phyloP scores from a whole-genome alignment of 2,113 vertebrate genomes.

The Laterallus jamaicensis region DNA sequence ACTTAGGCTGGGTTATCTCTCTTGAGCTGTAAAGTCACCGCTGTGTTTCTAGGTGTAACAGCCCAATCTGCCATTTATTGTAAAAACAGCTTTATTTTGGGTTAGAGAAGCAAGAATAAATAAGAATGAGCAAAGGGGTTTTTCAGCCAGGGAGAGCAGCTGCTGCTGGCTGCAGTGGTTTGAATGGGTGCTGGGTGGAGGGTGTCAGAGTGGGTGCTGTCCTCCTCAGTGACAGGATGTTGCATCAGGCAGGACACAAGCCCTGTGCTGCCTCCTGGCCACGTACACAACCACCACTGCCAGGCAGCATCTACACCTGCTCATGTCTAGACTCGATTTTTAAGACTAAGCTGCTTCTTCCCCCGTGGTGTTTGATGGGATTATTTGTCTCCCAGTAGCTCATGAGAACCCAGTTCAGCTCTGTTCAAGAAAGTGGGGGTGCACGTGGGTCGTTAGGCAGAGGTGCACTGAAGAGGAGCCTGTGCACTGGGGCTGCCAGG shows the following conservation, averaged over 20 bases:
- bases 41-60: not conserved
- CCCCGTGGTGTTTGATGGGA: not conserved
- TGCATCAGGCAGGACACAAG: not conserved
- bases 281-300: accelerated
- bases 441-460: accelerated
- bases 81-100: not conserved
- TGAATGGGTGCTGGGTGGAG: not conserved
- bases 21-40: not conserved
- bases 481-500: not conserved
- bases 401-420: not conserved
- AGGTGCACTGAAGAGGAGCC: not conserved
- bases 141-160: not conserved
- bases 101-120: not conserved
- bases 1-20: not conserved
- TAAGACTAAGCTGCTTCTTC: not conserved
- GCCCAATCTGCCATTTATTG: not conserved
- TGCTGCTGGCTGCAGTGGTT: not conserved
- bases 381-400: not conserved
- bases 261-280: not conserved
- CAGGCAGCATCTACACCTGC: not conserved
- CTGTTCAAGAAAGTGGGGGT: not conserved
- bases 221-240: not conserved
- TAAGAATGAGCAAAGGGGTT: not conserved
- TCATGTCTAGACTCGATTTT: not conserved
- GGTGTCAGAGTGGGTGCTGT: not conserved